Conservation (phyloP, 2,888 invertebrate species). For the Artemia sinica region DNA sequence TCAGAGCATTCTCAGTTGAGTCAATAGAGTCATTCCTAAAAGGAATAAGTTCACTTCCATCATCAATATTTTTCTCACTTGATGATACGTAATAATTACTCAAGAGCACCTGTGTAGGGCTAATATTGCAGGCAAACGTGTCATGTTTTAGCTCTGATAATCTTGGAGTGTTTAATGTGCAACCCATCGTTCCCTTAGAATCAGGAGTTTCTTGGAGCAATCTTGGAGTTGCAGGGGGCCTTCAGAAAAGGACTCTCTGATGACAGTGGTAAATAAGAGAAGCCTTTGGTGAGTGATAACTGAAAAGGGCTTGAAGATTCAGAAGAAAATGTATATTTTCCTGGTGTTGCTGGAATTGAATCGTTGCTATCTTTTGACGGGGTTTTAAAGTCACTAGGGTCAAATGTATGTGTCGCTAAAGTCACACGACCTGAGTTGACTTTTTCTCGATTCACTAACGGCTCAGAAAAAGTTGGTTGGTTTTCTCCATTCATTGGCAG, state of each 20-base stretch:
- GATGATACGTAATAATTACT: neutral
- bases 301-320: neutral
- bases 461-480: too few species aligned
- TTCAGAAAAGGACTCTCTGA: neutral
- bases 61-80: neutral
- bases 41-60: neutral
- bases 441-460: too few species aligned
- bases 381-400: neutral
- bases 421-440: too few species aligned
- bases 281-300: neutral
- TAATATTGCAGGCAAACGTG: neutral
- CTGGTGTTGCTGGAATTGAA: neutral
- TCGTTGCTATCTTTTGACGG: neutral
- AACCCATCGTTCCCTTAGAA: neutral
- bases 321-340: neutral
- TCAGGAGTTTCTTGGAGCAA: neutral
- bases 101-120: neutral
- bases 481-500: too few species aligned
- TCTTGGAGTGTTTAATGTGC: neutral
- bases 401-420: neutral
- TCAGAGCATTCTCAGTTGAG: constrained; percentile 2
- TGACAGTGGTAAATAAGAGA: neutral
- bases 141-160: neutral
- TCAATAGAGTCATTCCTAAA: neutral
- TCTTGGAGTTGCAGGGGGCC: neutral